Conservation (phyloP, 2,888 invertebrate genomes). For the Eucera pruinosa region DNA sequence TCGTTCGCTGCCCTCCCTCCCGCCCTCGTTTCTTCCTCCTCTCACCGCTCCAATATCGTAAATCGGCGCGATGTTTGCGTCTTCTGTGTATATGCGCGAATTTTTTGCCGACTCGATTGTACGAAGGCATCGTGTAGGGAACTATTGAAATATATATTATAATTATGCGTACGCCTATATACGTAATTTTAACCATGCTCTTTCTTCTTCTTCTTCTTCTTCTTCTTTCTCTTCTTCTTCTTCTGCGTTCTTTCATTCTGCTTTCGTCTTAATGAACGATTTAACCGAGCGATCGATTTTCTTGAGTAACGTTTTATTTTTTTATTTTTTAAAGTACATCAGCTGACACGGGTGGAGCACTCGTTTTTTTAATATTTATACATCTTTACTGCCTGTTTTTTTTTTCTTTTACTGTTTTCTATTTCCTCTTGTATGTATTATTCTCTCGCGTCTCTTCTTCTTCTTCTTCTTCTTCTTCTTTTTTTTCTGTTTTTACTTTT, state of each 20-base stretch:
- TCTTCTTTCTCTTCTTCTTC: neutral
- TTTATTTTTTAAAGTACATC: constrained; percentile 51
- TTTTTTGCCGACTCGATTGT: constrained; percentile 76
- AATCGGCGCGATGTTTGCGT: constrained; percentile 38
- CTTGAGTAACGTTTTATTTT: constrained; percentile 60
- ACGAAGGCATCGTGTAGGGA: constrained; percentile 74
- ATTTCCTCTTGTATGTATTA: neutral
- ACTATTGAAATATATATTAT: constrained; percentile 65
- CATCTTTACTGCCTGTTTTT: neutral
- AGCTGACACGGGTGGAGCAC: constrained; percentile 73
- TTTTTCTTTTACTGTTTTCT: too few relatives aligned
- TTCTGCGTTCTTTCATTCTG: neutral
- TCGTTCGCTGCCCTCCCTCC: constrained; percentile 19
- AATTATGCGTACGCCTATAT: constrained; percentile 53
- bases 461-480: neutral
- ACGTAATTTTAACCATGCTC: constrained; percentile 57
- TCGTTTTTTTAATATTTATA: constrained; percentile 57
- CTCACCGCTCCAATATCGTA: constrained; percentile 14
- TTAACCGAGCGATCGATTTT: constrained; percentile 69
- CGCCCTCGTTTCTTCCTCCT: neutral
- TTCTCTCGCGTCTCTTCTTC: neutral
- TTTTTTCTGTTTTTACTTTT: constrained; percentile 23
- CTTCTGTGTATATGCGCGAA: constrained; percentile 56
- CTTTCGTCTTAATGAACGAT: constrained; percentile 64
- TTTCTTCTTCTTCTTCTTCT: constrained; percentile 4